Evolutionary conservation across 2,888 invertebrate genomes (phyloP).

Genomic region (Baronia brevicornis): DNA sequence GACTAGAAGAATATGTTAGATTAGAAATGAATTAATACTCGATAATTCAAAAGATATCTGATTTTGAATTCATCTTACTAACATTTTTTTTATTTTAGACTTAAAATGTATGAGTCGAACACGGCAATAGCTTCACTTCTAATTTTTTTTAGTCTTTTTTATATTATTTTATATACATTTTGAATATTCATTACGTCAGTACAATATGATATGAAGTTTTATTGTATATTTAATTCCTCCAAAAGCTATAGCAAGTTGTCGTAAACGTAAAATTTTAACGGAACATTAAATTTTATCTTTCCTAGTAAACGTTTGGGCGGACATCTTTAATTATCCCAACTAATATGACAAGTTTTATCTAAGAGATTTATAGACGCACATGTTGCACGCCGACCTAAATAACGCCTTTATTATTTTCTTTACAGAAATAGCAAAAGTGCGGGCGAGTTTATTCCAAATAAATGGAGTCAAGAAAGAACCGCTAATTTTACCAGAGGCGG

Average conservation of each 20-base stretch:
- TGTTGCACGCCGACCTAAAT: constrained; percentile 27
- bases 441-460: constrained; percentile 98
- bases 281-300: constrained; percentile 47
- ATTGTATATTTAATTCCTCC: constrained; percentile 16
- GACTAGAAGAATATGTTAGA: too few species aligned
- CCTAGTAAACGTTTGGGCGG: constrained; percentile 42
- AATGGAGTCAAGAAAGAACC: constrained; percentile 97
- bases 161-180: too few species aligned
- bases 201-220: too few species aligned
- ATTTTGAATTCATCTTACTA: too few species aligned
- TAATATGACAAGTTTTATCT: constrained; percentile 44
- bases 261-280: constrained; percentile 30
- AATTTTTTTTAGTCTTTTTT: too few species aligned
- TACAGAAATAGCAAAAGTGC: constrained; percentile 98
- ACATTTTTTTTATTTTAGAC: too few species aligned
- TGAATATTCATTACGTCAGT: too few species aligned
- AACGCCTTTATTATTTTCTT: constrained; percentile 50
- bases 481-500: constrained; percentile 91
- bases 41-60: too few species aligned
- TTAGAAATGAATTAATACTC: too few species aligned
- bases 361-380: constrained; percentile 41
- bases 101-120: too few species aligned
- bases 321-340: constrained; percentile 41
- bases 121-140: too few species aligned
- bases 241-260: constrained; percentile 19